These are phyloP conservation scores for Reticulitermes lucifugus DNA, from an alignment of 2,888 invertebrate species.

Conservation along the genomic window DNA sequence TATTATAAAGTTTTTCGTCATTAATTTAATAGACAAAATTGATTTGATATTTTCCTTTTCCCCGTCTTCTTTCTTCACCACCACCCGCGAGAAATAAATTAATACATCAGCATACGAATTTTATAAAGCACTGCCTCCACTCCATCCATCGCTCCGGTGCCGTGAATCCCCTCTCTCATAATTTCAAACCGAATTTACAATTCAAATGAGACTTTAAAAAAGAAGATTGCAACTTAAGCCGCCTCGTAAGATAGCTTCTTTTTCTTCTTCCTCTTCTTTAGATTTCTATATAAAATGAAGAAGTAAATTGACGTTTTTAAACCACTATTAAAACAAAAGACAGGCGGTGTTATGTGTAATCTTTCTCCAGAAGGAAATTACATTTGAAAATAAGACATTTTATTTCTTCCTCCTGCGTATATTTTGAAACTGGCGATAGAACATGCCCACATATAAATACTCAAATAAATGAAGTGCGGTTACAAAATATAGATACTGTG, in stretches of 20 bases:
- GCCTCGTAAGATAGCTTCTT: slow-evolving; percentile 19
- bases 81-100: slow-evolving; percentile 36
- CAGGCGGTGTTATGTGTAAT: slow-evolving; percentile 37
- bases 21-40: slow-evolving; percentile 44
- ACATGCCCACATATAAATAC: too few species aligned
- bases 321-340: slow-evolving; percentile 41
- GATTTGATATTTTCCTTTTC: slow-evolving; percentile 42
- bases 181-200: slow-evolving; percentile 46
- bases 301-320: slow-evolving; percentile 40
- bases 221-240: slow-evolving; percentile 41
- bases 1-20: slow-evolving; percentile 32
- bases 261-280: neutral
- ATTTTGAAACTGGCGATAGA: neutral
- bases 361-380: slow-evolving; percentile 37
- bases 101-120: slow-evolving; percentile 41
- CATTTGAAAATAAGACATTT: slow-evolving; percentile 24
- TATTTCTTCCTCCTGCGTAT: neutral
- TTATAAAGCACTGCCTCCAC: slow-evolving; percentile 18
- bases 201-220: slow-evolving; percentile 45
- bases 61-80: slow-evolving; percentile 16
- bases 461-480: too few species aligned
- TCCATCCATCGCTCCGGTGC: neutral
- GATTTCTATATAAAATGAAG: slow-evolving; percentile 34
- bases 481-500: too few species aligned
- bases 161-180: neutral